A percentile compares a stretch with the other conserved stretches of the same genome.
Evolutionary conservation across 2,113 vertebrate species (phyloP).

Genomic region (Nothocercus nigrocapillus): DNA sequence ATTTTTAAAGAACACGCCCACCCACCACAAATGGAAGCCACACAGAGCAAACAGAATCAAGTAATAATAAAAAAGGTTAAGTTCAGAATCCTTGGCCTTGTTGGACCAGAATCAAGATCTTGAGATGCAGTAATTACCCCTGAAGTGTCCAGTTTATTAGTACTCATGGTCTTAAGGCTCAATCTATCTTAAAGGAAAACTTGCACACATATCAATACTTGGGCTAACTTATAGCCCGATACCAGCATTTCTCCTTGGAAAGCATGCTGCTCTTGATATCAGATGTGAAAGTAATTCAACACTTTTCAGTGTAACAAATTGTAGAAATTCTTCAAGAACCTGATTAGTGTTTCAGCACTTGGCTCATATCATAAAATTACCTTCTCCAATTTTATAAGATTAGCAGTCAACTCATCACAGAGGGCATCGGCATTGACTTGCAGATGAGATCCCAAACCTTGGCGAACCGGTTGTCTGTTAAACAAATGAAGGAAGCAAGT

Average conservation of each 20-base stretch:
- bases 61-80: background rate
- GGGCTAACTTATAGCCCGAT: background rate
- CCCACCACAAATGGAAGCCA: background rate
- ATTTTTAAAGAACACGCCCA: too few relatives aligned
- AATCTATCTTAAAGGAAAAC: background rate
- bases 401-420: slow-evolving; percentile 87
- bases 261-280: background rate
- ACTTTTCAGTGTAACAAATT: background rate
- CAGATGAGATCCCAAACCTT: slow-evolving; percentile 65
- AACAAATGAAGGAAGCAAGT: slow-evolving; percentile 34
- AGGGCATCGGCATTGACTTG: slow-evolving; percentile 80
- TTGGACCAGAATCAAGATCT: background rate
- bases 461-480: slow-evolving; percentile 65
- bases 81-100: background rate
- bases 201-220: background rate
- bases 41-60: background rate
- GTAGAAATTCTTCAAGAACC: background rate
- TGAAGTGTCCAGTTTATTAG: background rate
- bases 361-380: slow-evolving; percentile 62
- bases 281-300: background rate
- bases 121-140: background rate
- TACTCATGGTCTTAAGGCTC: background rate
- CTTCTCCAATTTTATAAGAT: slow-evolving; percentile 92
- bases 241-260: background rate
- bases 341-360: background rate